Evolutionary conservation across 2,113 vertebrate genomes (phyloP).

Genomic region (Hippocampus abdominalis): DNA sequence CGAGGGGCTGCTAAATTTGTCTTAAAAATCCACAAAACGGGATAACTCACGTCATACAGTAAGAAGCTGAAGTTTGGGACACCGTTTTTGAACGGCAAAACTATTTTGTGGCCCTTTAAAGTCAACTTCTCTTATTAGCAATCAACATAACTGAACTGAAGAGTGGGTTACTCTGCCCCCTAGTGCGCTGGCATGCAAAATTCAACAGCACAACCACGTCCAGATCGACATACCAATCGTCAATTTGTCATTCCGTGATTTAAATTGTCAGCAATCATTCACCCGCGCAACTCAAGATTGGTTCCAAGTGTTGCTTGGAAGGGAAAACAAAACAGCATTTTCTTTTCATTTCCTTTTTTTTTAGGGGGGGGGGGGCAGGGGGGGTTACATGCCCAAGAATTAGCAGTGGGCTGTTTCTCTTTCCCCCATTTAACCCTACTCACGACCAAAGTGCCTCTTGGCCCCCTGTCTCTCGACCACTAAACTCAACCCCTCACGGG

Average conservation of each 20-base stretch:
- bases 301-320: constrained; percentile 12
- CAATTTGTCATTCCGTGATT: not conserved
- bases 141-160: too few species aligned
- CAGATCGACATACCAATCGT: not conserved
- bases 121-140: too few species aligned
- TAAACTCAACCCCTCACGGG: constrained; percentile 38
- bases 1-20: not conserved
- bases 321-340: constrained; percentile 5
- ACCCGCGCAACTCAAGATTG: not conserved
- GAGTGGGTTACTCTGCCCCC: not conserved
- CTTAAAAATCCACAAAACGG: not conserved
- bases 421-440: constrained; percentile 18
- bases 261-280: constrained; percentile 3
- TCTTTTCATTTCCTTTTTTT: not conserved
- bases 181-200: not conserved
- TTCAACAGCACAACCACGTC: constrained; percentile 25
- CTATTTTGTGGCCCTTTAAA: too few species aligned
- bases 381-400: constrained; percentile 16
- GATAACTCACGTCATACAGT: not conserved
- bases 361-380: not conserved
- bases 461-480: constrained; percentile 7
- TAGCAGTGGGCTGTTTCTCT: constrained; percentile 22
- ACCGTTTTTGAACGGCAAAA: too few species aligned
- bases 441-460: constrained; percentile 4
- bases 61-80: too few species aligned